Base-by-base conservation (phyloP, 2,113 vertebrate genomes). In the Spea bombifrons region DNA sequence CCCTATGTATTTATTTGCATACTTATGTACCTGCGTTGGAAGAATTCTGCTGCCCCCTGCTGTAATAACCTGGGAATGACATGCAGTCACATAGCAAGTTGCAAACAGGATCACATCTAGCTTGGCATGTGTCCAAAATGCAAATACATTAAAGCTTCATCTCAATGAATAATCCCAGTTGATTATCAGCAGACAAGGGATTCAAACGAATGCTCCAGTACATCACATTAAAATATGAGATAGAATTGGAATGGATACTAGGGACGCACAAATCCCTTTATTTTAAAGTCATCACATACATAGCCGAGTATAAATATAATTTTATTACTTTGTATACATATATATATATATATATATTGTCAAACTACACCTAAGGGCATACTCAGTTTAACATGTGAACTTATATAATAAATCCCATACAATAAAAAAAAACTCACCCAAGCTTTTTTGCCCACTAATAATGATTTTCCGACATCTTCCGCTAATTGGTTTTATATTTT, bases 41-140 rank as follows among this genome's bases (percentile, higher is more conserved):
- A 50, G 63, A 57, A 30, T 87, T 86, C 75, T 91, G 88, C 90
- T 88, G 82, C 91, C 91, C 85, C 79, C 90, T 87, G 77, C 85
- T 57, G 90, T 6, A 83, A 69, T 64, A 55, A 10, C 17, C 3
- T 76, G 4, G 0, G 46, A n/a, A 0, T n/a, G 3, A 71, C 13
- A 71, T 69, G 61, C 78, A 5, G n/a, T 67, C 8, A 68, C 0
- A 7, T 53, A 75, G 75, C 7, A 57, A 80, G 57, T 4, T 0
- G 5, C 75, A 53, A 5, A 4, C 5, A 75, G 13, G 0, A 16
- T 76, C 0, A 13, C 6, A 8, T 4, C 2, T 17, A 48, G 17
- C 71, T 43, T 10, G 55, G 10, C 3, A 16, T 0, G 0, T 0
- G 15, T 80, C 75, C 80, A 73, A 5, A 43, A 52, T 3, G 47